Base-by-base conservation (phyloP, 1,140 invertebrate species). In the Xylocopa sonorina region DNA sequence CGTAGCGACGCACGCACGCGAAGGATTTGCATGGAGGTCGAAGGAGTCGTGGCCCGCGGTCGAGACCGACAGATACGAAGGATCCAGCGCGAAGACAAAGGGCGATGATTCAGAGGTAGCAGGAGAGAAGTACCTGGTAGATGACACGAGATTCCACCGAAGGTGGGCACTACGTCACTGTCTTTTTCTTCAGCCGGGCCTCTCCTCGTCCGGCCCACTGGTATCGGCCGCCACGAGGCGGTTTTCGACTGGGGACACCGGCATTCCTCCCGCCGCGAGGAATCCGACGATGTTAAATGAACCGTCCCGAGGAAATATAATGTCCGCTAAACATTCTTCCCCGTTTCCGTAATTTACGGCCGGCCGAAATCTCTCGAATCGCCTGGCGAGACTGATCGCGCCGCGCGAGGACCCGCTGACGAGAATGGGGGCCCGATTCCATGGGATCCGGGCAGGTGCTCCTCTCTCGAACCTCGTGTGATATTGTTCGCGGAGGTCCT, bases 121-220 rank as follows among this genome's bases (percentile, higher is more conserved):
- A 73, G 80, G 81, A 86, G 79, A 90, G 83, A 87, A 83, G 78
- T 81, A 89, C 87, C 79, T 90, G 87, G 88, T 85, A 88, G 88
- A 90, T 90, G 88, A 89, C 89, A 90, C 89, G 82, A 86, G 88
- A 90, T 90, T 90, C 89, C 89, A 88, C 84, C 83, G 88, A 89
- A 87, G 87, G 86, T 87, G 85, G 86, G 83, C 85, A 89, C 89
- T 89, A 89, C 82, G 87, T 90, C 89, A 90, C 85, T 88, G 83
- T 89, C 87, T 88, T 87, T 90, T 89, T 87, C 84, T 81, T 84
- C 62, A 86, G 75, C 68, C 74, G 81, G 62, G 62, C 16, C 12
- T 57, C 79, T 60, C 32, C 7, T 24, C 38, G 53, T 43, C 67
- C 48, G 46, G 9, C 43, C 50, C 18, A 38, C 41, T 12, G 29